Percentiles rank a stretch among this genome's conserved stretches.
phyloP scores from a whole-genome alignment of 2,888 invertebrate genomes.

The Carterocephalus palaemon region DNA sequence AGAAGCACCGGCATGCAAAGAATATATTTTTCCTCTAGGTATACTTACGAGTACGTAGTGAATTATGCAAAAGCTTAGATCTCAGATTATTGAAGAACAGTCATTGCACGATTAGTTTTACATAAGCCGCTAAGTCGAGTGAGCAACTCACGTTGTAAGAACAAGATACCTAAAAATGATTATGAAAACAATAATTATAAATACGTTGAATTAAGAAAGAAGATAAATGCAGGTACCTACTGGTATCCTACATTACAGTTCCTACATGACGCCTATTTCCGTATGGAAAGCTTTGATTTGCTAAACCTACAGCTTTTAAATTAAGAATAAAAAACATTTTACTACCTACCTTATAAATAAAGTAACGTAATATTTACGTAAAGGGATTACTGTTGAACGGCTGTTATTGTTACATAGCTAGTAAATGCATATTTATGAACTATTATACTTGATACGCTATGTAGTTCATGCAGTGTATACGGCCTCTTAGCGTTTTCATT shows the following conservation, averaged over 20 bases:
- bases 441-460: conserved; percentile 26
- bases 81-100: too few relatives aligned
- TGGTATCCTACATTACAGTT: too few relatives aligned
- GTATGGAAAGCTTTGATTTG: too few relatives aligned
- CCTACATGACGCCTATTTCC: too few relatives aligned
- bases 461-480: conserved; percentile 24
- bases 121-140: conserved; percentile 5
- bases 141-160: neutral
- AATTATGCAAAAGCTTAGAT: conserved; percentile 13
- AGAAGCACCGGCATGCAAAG: conserved; percentile 4
- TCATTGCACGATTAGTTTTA: conserved; percentile 11
- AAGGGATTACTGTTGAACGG: conserved; percentile 19
- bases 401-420: conserved; percentile 27
- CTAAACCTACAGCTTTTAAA: too few relatives aligned
- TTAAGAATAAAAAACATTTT: neutral
- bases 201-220: too few relatives aligned
- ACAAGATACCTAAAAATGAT: neutral
- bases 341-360: neutral
- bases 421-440: conserved; percentile 30
- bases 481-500: conserved; percentile 27
- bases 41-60: conserved; percentile 14
- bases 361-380: conserved; percentile 23
- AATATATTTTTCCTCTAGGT: conserved; percentile 11
- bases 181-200: too few relatives aligned
- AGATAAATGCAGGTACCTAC: too few relatives aligned